Evolutionary conservation across 1,140 invertebrate genomes (phyloP).

Genomic region (Limonius californicus): DNA sequence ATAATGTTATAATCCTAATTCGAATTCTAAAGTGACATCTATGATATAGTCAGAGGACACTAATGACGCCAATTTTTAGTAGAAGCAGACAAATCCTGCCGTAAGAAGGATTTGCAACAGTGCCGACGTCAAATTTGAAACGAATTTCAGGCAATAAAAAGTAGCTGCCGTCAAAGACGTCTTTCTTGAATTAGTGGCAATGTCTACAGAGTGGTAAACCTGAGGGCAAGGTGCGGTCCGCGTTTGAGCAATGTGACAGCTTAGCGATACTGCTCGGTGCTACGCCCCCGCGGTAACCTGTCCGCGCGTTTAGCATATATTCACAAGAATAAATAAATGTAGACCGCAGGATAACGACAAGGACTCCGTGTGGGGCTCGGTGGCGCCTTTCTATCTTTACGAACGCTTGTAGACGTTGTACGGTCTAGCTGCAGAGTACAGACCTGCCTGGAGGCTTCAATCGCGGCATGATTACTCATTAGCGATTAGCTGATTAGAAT

Average conservation of each 20-base stretch:
- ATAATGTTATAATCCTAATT: no score
- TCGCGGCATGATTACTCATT: constrained; percentile 23
- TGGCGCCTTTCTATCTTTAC: neutral
- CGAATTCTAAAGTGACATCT: no score
- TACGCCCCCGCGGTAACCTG: neutral
- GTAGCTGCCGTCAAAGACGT: no score
- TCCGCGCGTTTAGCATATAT: neutral
- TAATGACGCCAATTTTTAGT: no score
- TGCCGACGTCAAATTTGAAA: no score
- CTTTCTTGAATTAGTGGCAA: no score
- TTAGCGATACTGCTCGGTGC: neutral
- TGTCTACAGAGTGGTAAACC: neutral
- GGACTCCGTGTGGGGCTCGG: neutral
- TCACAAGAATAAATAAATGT: neutral
- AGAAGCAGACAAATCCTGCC: no score
- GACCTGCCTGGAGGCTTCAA: neutral
- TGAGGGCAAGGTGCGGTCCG: neutral
- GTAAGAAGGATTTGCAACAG: no score
- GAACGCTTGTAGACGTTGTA: neutral
- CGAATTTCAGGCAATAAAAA: no score
- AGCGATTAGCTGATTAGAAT: constrained; percentile 24
- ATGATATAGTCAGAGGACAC: no score
- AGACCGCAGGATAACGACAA: neutral
- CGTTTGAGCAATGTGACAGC: neutral
- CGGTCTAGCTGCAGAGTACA: neutral